A percentile compares a stretch with the other conserved stretches of the same genome.
phyloP scores from a whole-genome alignment of 2,113 vertebrate genomes.

The Porphyrio hochstetteri region DNA sequence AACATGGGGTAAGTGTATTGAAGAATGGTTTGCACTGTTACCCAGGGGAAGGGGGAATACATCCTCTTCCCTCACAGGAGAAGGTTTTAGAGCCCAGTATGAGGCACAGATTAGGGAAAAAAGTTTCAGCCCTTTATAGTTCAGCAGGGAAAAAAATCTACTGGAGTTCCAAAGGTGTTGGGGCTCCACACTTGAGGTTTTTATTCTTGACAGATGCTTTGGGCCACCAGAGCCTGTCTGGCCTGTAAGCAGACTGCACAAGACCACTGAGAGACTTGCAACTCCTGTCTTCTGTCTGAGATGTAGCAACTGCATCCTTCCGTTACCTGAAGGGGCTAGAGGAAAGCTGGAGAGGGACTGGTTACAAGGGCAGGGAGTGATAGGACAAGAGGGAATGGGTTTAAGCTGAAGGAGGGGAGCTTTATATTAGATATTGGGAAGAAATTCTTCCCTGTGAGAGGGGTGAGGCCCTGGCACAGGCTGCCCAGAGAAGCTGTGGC shows the following conservation, averaged over 20 bases:
- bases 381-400: no score
- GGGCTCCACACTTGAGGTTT: not conserved
- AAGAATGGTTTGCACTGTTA: not conserved
- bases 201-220: not conserved
- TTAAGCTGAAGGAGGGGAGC: no score
- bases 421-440: no score
- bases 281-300: not conserved
- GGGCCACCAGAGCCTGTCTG: not conserved
- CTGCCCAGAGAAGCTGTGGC: no score
- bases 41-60: not conserved
- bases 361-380: no score
- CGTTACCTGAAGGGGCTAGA: no score
- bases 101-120: not conserved
- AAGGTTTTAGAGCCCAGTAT: not conserved
- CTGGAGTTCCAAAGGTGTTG: not conserved
- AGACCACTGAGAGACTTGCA: not conserved
- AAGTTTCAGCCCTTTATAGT: not conserved
- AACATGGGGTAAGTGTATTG: fast-evolving
- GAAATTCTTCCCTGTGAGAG: no score
- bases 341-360: no score
- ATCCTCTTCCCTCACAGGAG: not conserved
- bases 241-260: not conserved
- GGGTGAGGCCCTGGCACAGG: no score
- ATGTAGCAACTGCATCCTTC: not conserved
- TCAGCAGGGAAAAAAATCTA: not conserved